A percentile compares a stretch with the other conserved stretches of the same genome.
Evolutionary conservation across 2,113 vertebrate genomes (phyloP).

Genomic region (Mustela lutreola): DNA sequence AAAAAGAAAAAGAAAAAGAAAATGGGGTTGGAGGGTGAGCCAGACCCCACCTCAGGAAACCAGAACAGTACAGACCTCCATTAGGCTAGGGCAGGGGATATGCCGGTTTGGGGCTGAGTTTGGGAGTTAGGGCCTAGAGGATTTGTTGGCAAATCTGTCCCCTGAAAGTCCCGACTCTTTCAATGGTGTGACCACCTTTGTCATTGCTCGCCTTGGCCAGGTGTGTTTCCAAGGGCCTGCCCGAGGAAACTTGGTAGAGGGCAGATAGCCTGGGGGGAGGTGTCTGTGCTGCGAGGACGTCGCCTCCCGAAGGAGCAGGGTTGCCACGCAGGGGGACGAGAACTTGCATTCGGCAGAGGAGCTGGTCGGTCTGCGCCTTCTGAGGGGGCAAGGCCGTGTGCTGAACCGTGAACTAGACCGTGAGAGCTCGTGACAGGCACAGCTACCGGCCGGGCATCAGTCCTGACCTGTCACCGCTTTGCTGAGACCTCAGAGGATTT

Average conservation of each 20-base stretch:
- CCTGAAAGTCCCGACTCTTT: background rate
- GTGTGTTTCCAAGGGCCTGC: background rate
- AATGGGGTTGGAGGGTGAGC: background rate
- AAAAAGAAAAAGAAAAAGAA: too few relatives aligned
- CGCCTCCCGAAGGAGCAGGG: too few relatives aligned
- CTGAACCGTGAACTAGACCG: background rate
- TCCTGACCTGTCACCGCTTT: background rate
- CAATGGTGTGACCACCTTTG: background rate
- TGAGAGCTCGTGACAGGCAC: rapidly evolving
- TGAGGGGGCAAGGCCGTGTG: too few relatives aligned
- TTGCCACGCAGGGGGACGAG: rapidly evolving
- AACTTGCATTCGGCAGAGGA: background rate
- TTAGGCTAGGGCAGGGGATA: background rate
- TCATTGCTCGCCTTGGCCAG: background rate
- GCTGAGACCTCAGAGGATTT: background rate
- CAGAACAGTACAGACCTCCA: background rate
- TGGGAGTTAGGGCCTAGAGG: background rate
- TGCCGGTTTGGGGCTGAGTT: rapidly evolving
- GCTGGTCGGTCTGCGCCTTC: background rate
- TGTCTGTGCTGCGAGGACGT: background rate
- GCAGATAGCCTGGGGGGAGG: background rate
- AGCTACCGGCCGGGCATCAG: rapidly evolving
- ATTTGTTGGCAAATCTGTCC: background rate
- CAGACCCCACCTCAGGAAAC: background rate
- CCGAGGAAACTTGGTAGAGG: background rate